These are phyloP conservation scores for Lonchura striata DNA, from an alignment of 2,113 vertebrate species.

Conservation along the genomic window DNA sequence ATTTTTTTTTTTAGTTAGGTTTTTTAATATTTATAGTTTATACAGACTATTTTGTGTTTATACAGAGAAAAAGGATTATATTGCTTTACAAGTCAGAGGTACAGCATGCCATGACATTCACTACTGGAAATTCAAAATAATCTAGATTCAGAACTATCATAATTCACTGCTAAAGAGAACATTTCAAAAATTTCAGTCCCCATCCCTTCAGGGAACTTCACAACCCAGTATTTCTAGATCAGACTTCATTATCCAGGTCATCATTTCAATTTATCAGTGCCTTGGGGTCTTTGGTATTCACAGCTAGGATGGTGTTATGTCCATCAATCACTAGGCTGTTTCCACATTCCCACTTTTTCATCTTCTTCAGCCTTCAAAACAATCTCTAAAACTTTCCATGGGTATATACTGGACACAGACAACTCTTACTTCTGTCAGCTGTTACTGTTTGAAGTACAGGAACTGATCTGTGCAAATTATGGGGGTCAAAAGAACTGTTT, in stretches of 20 bases:
- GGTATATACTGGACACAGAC: neutral
- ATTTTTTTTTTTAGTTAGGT: neutral
- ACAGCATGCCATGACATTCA: neutral
- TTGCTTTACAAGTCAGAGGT: neutral
- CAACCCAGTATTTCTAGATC: slow-evolving; percentile 43
- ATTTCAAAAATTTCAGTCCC: slow-evolving; percentile 21
- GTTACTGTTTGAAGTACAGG: neutral
- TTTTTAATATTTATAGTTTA: neutral
- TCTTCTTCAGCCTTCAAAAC: slow-evolving; percentile 28
- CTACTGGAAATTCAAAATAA: slow-evolving; percentile 42
- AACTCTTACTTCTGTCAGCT: neutral
- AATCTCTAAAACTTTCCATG: neutral
- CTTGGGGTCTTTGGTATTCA: slow-evolving; percentile 36
- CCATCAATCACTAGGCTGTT: slow-evolving; percentile 54
- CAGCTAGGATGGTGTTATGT: slow-evolving; percentile 23
- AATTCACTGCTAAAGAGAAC: slow-evolving; percentile 32
- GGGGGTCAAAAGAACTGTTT: neutral
- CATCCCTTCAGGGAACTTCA: slow-evolving; percentile 29
- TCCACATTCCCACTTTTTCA: slow-evolving; percentile 17
- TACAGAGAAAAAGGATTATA: neutral
- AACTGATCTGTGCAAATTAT: neutral
- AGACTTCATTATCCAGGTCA: slow-evolving; percentile 60
- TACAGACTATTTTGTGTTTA: neutral
- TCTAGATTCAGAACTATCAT: neutral
- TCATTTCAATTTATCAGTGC: slow-evolving; percentile 64